Conservation (phyloP, 2,113 vertebrate genomes). For the Mastomys coucha region DNA sequence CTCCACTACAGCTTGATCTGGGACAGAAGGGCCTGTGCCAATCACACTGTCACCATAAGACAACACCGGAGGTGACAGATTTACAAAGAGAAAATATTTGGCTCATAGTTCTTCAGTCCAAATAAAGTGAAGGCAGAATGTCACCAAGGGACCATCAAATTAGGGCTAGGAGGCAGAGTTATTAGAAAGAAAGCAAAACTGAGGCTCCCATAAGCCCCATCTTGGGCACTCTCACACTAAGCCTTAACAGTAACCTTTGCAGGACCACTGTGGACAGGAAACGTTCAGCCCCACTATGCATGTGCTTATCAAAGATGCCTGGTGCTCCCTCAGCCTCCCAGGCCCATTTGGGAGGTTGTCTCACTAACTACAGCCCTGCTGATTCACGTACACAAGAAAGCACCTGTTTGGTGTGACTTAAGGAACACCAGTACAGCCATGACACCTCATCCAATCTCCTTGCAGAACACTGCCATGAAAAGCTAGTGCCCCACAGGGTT, state of each 20-base stretch:
- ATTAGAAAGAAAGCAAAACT: neutral
- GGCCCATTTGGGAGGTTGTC: neutral
- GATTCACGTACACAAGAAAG: neutral
- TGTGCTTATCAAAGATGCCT: neutral
- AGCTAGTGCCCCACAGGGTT: neutral
- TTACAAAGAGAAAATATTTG: neutral
- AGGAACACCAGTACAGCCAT: neutral
- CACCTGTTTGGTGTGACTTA: neutral
- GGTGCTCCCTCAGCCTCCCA: neutral
- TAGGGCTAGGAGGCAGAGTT: neutral
- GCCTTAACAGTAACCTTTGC: neutral
- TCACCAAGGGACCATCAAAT: neutral
- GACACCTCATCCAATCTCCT: neutral
- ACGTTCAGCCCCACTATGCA: neutral
- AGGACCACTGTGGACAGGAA: neutral
- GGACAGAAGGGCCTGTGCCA: neutral
- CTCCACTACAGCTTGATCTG: neutral
- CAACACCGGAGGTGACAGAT: neutral
- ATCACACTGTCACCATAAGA: neutral
- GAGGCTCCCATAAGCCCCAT: neutral
- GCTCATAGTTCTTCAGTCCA: neutral
- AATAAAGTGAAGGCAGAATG: neutral
- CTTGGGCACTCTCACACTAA: neutral
- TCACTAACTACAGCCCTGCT: neutral
- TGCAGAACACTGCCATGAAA: slow-evolving; percentile 31